Base-by-base conservation (phyloP, 2,888 invertebrate genomes). In the Iphiclides podalirius region DNA sequence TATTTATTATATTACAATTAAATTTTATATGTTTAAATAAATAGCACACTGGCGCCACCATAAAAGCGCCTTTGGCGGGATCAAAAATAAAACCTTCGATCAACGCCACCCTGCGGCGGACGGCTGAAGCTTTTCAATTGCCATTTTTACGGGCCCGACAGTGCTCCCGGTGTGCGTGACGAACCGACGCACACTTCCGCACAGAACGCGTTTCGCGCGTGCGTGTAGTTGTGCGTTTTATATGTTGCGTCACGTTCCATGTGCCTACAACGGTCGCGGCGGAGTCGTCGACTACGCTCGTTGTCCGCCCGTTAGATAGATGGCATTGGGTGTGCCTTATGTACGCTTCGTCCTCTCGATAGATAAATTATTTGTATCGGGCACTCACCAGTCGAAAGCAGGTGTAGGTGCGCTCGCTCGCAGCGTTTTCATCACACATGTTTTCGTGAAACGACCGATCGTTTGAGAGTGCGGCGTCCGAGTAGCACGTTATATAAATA, bases 81-180 rank as follows among this genome's bases (percentile, higher is more conserved):
- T 60, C 63, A 54, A 52, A 69, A 72, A 78, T 64, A 70, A 70
- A 84, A 81, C 80, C 81, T 64, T 72, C 44, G 53, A 47, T 61
- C 71, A 87, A 67, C 87, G 88, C 87, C 86, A 86, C 79, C 88
- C 72, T 54, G 84, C 81, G 89, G 78, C 63, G 84, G 73, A 81
- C 77, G 76, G 88, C 79, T 71, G 86, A 89, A 89, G 72, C 80
- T 83, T 83, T 84, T 81, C 77, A 78, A 85, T 84, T 61, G 74
- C 71, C 64, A 60, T 77, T 83, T 68, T 84, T 78, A 85, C 74
- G 78, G 75, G 67, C 58, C 55, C 44, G 23, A 46, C 51, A 37
- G 57, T 4, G 6, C 54, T 59, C 53, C 55, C 61, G 59, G 85
- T 84, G 80, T 81, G 82, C 76, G 80, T 80, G 59, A 60, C 68